Base-by-base conservation (phyloP, 2,113 vertebrate species). In the Xenotilapia caudafasciata region DNA sequence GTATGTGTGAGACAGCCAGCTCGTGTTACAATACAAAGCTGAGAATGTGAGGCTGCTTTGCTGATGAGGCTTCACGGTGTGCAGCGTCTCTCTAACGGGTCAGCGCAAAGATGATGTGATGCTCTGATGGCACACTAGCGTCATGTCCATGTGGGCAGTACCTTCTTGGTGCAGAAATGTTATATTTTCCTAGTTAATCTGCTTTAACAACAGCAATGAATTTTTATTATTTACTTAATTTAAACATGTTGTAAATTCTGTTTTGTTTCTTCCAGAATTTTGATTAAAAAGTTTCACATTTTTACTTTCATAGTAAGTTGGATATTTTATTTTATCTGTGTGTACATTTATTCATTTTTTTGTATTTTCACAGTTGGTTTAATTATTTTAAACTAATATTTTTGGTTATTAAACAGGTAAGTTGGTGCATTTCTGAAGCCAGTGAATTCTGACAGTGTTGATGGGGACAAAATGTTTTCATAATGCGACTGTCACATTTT, bases 301-400 rank as follows among this genome's bases (percentile, higher is more conserved):
- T 73, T 70, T 70, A 6, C n/a, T 42, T 15, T 70, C 2, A 21
- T 38, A 2, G 4, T 40, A 58, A 28, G 55, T 28, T 31, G 26
- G 26, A 31, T n/a, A 73, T 73, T 45, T 45, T 26, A 26, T 73
- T 26, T 73, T 4, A 70, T 2, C 12, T 45, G 65, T 45, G n/a
- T 15, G 5, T 0, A n/a, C n/a, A 45, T 45, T 15, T 26, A 15
- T 73, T 73, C 0, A 4, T 68, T 9, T 14, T 0, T 14, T 70
- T 70, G 7, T 1, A 73, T 23, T 45, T 42, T 17, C 38, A 73
- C 2, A 10, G 21, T 73, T 70, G 21, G 12, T 42, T 42, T 70
- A 13, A 68, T 8, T 13, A 40, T 68, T 13, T 68, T 5, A 8
- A 21, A 68, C 19, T 0, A 68, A 68, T 38, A 68, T 14, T 17